Percentiles rank a stretch among this genome's conserved stretches.
Conservation (phyloP, 2,113 vertebrate genomes). For the Ammodramus savannarum region DNA sequence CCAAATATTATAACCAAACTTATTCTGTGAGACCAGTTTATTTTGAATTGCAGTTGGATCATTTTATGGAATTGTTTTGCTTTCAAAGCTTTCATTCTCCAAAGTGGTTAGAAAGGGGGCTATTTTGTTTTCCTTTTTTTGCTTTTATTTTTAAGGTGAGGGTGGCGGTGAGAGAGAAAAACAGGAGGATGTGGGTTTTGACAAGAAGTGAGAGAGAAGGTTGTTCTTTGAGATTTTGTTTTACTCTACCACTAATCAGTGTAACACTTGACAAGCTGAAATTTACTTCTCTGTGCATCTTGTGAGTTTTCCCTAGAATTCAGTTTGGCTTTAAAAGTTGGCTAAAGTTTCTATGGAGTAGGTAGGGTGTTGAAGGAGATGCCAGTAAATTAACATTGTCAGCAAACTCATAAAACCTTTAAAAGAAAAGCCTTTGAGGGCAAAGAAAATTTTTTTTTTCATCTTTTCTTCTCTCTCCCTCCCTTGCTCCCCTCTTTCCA, state of each 20-base stretch:
- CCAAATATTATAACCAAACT: conserved; percentile 30
- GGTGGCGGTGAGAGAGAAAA: not conserved
- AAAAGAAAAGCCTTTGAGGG: conserved; percentile 27
- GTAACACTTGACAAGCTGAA: conserved; percentile 53
- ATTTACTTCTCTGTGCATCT: conserved; percentile 47
- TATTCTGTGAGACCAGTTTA: not conserved
- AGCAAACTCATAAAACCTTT: conserved; percentile 63
- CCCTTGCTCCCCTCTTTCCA: rapidly evolving
- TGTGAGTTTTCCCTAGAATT: conserved; percentile 56
- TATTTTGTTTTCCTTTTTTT: conserved; percentile 42
- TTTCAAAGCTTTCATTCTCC: not conserved
- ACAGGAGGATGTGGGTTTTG: not conserved
- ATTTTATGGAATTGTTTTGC: conserved; percentile 52
- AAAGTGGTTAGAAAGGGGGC: not conserved
- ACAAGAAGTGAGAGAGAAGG: not conserved
- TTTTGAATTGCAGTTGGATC: conserved; percentile 30
- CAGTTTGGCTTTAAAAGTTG: conserved; percentile 58
- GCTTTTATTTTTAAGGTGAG: conserved; percentile 36
- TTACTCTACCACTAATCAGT: conserved; percentile 16
- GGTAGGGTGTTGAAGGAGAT: conserved; percentile 52
- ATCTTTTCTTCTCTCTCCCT: not conserved
- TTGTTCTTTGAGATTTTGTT: conserved; percentile 51
- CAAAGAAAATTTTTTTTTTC: conserved; percentile 45
- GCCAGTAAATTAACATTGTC: conserved; percentile 47
- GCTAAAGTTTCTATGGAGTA: conserved; percentile 26